Conservation (phyloP, 2,888 invertebrate species). For the Spilosoma lubricipeda region DNA sequence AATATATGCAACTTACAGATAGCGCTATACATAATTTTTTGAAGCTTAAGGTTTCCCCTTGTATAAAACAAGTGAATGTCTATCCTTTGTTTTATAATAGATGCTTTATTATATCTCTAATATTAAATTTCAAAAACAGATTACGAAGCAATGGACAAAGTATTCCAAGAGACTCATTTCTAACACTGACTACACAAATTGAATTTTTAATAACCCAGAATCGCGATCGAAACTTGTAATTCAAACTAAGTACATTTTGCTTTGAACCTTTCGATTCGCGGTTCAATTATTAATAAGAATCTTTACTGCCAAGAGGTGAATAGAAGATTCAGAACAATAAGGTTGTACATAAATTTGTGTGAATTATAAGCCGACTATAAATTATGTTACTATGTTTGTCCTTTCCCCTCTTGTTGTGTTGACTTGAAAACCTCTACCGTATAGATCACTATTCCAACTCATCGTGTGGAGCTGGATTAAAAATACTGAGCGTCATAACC, state of each 20-base stretch:
- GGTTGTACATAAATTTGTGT: not conserved
- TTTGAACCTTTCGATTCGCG: not conserved
- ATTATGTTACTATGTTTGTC: not conserved
- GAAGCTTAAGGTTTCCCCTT: too few species aligned
- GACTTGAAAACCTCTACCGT: not conserved
- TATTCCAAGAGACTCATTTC: not conserved
- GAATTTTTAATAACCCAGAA: not conserved
- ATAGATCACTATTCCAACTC: not conserved
- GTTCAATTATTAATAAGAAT: not conserved
- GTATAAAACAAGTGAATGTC: too few species aligned
- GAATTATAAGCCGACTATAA: not conserved
- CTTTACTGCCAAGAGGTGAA: not conserved
- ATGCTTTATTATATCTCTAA: too few species aligned
- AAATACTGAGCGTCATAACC: too few species aligned
- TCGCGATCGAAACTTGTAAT: not conserved
- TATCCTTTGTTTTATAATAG: too few species aligned
- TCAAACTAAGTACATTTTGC: not conserved
- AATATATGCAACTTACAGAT: too few species aligned
- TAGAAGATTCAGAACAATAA: not conserved
- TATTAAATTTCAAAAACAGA: not conserved
- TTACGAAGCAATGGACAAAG: not conserved
- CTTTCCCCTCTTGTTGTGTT: not conserved
- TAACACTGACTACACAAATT: not conserved
- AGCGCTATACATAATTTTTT: too few species aligned
- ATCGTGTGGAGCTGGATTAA: too few species aligned